These are phyloP conservation scores for Rhinatrema bivittatum DNA, from an alignment of 2,797 vertebrate genomes.

Conservation along the genomic window DNA sequence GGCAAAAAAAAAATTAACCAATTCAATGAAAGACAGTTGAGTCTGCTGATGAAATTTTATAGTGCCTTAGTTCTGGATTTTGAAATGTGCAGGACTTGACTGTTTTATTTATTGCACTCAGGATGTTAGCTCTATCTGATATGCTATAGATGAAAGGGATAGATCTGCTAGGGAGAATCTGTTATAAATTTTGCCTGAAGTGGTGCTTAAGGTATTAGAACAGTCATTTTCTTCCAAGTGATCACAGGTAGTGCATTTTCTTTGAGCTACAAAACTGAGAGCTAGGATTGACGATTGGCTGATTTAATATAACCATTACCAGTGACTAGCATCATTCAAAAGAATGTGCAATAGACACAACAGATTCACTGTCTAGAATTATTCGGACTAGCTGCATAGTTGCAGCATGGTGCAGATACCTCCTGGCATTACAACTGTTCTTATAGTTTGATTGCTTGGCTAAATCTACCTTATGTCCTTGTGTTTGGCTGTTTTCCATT, in stretches of 20 bases:
- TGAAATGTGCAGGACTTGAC: neutral
- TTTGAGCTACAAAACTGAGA: constrained; percentile 29
- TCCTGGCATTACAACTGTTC: too few relatives aligned
- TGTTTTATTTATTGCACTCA: constrained; percentile 9
- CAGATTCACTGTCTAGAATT: too few relatives aligned
- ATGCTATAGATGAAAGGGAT: constrained; percentile 28
- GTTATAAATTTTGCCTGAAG: constrained; percentile 34
- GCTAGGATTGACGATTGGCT: constrained; percentile 29
- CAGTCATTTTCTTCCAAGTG: constrained; percentile 25
- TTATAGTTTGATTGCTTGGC: too few relatives aligned
- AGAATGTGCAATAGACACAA: constrained; percentile 8
- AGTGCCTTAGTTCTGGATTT: constrained; percentile 1
- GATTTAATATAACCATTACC: constrained; percentile 26
- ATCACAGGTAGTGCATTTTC: constrained; percentile 10
- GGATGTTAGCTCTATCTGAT: constrained; percentile 14
- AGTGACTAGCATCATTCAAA: neutral
- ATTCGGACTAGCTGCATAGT: too few relatives aligned
- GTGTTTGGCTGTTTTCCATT: too few relatives aligned
- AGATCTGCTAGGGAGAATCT: constrained; percentile 40
- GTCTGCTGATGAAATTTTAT: constrained; percentile 16
- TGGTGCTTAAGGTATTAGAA: constrained; percentile 11
- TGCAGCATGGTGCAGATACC: too few relatives aligned
- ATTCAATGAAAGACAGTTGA: too few relatives aligned
- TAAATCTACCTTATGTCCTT: too few relatives aligned
- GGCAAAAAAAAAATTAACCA: too few relatives aligned